phyloP scores from a whole-genome alignment of 1,140 invertebrate species.

The Matsumurasca onukii region DNA sequence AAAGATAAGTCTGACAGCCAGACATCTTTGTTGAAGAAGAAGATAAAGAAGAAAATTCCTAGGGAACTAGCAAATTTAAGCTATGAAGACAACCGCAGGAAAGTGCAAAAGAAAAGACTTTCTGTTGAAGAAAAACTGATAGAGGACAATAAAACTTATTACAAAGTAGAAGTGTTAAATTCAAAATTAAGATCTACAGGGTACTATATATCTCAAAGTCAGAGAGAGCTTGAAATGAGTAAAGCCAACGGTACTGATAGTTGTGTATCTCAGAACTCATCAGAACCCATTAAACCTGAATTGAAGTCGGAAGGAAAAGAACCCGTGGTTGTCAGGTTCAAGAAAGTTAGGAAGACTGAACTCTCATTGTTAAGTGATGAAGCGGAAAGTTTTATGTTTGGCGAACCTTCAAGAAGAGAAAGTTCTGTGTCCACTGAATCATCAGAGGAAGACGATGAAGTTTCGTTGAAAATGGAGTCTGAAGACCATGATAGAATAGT shows the following conservation, averaged over 20 bases:
- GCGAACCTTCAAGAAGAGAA: constrained; percentile 57
- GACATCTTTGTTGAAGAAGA: neutral
- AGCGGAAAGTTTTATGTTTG: constrained; percentile 81
- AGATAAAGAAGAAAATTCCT: neutral
- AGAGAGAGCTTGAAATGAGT: constrained; percentile 39
- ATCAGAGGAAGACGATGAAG: constrained; percentile 28
- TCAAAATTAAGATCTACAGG: constrained; percentile 65
- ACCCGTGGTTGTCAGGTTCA: constrained; percentile 69
- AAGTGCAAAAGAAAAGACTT: constrained; percentile 48
- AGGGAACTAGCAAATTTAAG: constrained; percentile 8
- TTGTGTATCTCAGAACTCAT: constrained; percentile 37
- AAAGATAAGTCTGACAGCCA: neutral
- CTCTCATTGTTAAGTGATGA: constrained; percentile 73
- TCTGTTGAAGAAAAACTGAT: constrained; percentile 57
- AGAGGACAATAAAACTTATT: constrained; percentile 65
- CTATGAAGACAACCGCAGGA: neutral
- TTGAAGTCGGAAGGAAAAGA: constrained; percentile 40
- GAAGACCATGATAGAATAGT: constrained; percentile 21
- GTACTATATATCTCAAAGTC: constrained; percentile 46
- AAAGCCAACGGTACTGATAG: constrained; percentile 28
- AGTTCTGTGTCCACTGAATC: constrained; percentile 53
- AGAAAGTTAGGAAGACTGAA: constrained; percentile 60
- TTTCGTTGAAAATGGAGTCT: neutral
- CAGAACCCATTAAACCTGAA: constrained; percentile 33
- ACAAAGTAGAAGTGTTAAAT: constrained; percentile 70